A percentile compares a stretch with the other conserved stretches of the same genome.
phyloP scores from a whole-genome alignment of 2,888 invertebrate genomes.

The Bugulina stolonifera region DNA sequence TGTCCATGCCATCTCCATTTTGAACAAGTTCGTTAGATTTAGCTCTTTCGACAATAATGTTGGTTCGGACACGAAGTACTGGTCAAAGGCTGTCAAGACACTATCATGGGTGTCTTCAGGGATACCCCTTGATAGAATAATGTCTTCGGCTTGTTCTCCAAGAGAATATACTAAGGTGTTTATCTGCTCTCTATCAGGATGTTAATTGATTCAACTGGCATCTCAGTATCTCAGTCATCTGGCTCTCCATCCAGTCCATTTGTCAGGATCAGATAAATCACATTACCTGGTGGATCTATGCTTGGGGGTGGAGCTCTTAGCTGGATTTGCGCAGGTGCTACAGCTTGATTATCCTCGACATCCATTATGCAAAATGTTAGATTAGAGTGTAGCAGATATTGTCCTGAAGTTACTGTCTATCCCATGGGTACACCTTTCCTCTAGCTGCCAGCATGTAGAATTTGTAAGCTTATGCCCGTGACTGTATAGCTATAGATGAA shows the following conservation, averaged over 20 bases:
- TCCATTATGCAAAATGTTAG: no score
- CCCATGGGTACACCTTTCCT: neutral
- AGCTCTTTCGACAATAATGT: neutral
- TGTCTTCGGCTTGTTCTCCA: neutral
- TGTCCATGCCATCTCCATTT: neutral
- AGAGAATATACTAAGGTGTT: neutral
- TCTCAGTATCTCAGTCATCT: neutral
- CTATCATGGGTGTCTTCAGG: neutral
- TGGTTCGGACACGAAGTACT: neutral
- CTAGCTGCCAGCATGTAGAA: conserved; percentile 14
- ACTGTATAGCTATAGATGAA: no score
- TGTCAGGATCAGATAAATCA: neutral
- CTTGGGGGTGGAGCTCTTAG: no score
- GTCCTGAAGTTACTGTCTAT: conserved; percentile 16
- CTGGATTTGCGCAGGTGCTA: no score
- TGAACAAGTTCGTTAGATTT: neutral
- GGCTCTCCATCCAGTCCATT: neutral
- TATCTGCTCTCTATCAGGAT: neutral
- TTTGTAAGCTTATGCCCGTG: no score
- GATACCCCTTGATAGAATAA: neutral
- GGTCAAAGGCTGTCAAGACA: neutral
- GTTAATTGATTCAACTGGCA: neutral
- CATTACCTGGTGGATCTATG: conserved; percentile 28
- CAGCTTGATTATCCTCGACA: no score
- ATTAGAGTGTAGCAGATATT: no score